Evolutionary conservation across 2,113 vertebrate species (phyloP).

Genomic region (Bos indicus): DNA sequence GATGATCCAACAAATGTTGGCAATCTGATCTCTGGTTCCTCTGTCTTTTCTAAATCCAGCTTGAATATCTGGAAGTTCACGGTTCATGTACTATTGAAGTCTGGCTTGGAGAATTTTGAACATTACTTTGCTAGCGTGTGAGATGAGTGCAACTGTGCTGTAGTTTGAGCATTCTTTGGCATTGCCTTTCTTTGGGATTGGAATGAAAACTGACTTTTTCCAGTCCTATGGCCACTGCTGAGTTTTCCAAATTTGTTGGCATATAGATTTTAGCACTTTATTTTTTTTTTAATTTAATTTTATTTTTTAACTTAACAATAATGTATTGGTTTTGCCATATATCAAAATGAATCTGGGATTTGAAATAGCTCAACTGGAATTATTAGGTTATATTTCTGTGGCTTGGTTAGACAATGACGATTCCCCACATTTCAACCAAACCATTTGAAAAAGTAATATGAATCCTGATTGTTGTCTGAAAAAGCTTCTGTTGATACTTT

Average conservation of each 20-base stretch:
- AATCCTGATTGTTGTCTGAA: background rate
- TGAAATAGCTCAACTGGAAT: background rate
- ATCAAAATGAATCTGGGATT: background rate
- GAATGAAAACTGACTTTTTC: background rate
- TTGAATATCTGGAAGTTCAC: background rate
- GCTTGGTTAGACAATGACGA: background rate
- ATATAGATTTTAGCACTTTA: background rate
- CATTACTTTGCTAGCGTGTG: background rate
- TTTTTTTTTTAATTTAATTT: background rate
- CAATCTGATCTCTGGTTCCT: background rate
- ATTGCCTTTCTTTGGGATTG: background rate
- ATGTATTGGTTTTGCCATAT: no score
- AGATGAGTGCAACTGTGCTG: background rate
- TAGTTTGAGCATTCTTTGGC: background rate
- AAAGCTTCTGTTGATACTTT: background rate
- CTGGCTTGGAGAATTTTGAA: background rate
- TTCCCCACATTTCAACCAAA: background rate
- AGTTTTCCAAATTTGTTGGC: background rate
- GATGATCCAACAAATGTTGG: background rate
- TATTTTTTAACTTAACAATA: no score
- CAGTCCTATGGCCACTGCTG: background rate
- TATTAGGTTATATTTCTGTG: background rate
- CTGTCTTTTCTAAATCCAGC: background rate
- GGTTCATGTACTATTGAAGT: background rate
- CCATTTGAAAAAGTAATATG: background rate